Evolutionary conservation across 2,113 vertebrate genomes (phyloP).

Genomic region (Fregata magnificens): DNA sequence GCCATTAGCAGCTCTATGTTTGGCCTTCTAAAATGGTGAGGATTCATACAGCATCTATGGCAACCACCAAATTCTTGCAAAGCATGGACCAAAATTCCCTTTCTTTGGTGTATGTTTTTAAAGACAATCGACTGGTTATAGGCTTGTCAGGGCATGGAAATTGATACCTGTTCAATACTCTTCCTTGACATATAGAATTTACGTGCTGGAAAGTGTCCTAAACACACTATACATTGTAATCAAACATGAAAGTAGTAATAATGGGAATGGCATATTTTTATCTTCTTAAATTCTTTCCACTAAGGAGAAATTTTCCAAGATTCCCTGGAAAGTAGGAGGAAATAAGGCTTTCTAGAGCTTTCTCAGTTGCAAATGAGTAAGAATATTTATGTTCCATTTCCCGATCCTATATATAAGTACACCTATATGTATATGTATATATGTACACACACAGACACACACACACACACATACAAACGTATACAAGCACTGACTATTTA

Average conservation of each 20-base stretch:
- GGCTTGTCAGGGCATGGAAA: background rate
- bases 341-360: background rate
- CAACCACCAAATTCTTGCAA: background rate
- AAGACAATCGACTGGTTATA: background rate
- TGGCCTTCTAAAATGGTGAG: background rate
- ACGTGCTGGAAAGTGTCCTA: background rate
- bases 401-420: background rate
- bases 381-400: background rate
- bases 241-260: background rate
- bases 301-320: background rate
- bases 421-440: background rate
- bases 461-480: background rate
- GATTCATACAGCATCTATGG: background rate
- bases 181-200: background rate
- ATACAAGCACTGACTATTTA: background rate
- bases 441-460: too few species aligned
- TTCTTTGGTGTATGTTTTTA: background rate
- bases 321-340: background rate
- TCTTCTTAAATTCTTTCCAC: background rate
- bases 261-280: background rate
- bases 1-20: background rate
- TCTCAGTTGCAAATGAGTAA: background rate
- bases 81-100: background rate
- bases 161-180: fast-evolving
- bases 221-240: background rate